A percentile compares a stretch with the other conserved stretches of the same genome.
Conservation (phyloP, 2,797 vertebrate species). For the Lepus oiostolus region DNA sequence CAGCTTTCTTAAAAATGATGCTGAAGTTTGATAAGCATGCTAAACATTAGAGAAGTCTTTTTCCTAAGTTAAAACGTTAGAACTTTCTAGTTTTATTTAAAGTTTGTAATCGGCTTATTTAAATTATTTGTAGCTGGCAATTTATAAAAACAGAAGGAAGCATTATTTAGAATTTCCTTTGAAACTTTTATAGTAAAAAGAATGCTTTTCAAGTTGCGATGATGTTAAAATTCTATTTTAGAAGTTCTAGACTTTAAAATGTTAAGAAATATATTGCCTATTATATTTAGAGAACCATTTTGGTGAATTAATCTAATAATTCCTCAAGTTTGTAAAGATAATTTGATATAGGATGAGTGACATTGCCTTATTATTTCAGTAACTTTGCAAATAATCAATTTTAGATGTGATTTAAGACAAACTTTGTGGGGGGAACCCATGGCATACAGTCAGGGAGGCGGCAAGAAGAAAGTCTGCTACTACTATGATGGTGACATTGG, state of each 20-base stretch:
- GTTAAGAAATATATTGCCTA: conserved; percentile 38
- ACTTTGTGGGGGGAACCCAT: not conserved
- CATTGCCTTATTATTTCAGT: conserved; percentile 29
- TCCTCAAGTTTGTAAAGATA: conserved; percentile 19
- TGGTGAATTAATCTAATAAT: conserved; percentile 28
- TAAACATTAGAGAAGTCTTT: conserved; percentile 55
- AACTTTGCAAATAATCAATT: conserved; percentile 43
- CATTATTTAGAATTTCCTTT: conserved; percentile 64
- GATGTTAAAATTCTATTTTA: conserved; percentile 63
- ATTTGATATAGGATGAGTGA: not conserved
- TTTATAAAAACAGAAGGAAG: conserved; percentile 56
- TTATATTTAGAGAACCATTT: conserved; percentile 25
- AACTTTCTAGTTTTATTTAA: conserved; percentile 52
- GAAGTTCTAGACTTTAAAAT: conserved; percentile 68
- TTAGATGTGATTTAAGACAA: conserved; percentile 55
- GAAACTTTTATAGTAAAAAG: conserved; percentile 63
- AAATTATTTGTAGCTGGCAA: conserved; percentile 63
- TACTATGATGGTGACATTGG: conserved; percentile 91
- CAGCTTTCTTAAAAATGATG: conserved; percentile 41
- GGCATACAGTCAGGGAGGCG: too few relatives aligned
- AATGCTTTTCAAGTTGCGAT: conserved; percentile 60
- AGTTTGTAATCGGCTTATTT: conserved; percentile 62
- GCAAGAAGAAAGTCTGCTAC: too few relatives aligned
- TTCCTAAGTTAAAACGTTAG: conserved; percentile 41
- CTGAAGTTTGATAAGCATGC: conserved; percentile 49